A percentile compares a stretch with the other conserved stretches of the same genome.
These are phyloP conservation scores for Platyscapa corneri DNA, from an alignment of 1,140 invertebrate species.

Conservation along the genomic window DNA sequence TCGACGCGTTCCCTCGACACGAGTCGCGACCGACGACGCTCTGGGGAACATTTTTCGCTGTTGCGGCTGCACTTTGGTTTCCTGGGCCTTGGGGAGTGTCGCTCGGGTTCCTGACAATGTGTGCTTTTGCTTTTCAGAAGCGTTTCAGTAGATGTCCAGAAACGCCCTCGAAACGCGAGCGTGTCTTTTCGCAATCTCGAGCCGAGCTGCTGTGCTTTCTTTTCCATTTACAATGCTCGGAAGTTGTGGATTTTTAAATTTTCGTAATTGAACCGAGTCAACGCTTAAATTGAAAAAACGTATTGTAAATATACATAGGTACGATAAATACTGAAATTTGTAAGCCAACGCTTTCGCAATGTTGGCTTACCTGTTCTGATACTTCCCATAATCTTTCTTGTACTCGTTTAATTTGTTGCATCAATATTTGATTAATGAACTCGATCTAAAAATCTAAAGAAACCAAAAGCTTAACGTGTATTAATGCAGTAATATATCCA, in stretches of 20 bases:
- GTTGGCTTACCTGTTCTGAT: neutral
- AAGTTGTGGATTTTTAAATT: neutral
- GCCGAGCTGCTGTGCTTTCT: neutral
- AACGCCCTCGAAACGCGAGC: no score
- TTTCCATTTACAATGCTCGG: neutral
- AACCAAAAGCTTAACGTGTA: neutral
- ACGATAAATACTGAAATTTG: neutral
- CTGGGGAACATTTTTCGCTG: no score
- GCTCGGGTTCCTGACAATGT: no score
- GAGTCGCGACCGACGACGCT: no score
- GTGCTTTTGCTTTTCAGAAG: no score
- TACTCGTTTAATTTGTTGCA: neutral
- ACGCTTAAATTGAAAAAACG: neutral
- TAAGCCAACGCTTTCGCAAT: neutral
- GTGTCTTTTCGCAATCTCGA: no score
- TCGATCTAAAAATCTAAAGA: neutral
- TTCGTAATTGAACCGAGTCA: neutral
- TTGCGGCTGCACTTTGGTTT: no score
- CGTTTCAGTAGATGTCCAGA: no score
- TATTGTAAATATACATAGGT: neutral
- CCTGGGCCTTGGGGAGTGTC: no score
- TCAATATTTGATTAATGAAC: neutral
- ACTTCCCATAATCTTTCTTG: neutral
- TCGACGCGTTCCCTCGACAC: no score
- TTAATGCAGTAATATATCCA: no score